phyloP scores from a whole-genome alignment of 2,888 invertebrate genomes.

The Eupithecia vulgata region DNA sequence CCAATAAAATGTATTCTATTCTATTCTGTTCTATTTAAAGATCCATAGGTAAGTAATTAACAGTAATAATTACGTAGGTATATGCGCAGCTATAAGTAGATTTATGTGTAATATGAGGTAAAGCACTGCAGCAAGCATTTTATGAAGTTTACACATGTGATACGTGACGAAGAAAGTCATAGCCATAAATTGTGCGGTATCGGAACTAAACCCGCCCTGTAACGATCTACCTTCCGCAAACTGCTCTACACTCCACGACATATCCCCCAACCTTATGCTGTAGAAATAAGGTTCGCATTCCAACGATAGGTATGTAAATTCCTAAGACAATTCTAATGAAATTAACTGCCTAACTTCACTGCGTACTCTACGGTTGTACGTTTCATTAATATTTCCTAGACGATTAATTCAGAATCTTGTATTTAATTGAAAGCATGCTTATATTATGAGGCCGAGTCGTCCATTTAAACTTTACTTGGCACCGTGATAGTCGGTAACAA shows the following conservation, averaged over 20 bases:
- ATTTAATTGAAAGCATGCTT: slow-evolving; percentile 22
- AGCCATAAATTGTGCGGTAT: slow-evolving; percentile 60
- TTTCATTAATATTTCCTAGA: slow-evolving; percentile 24
- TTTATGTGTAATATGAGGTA: slow-evolving; percentile 4
- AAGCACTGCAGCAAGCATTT: slow-evolving; percentile 35
- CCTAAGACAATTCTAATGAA: slow-evolving; percentile 29
- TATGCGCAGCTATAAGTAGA: background rate
- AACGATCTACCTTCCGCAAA: slow-evolving; percentile 48
- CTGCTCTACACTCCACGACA: slow-evolving; percentile 22
- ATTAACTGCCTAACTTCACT: slow-evolving; percentile 32
- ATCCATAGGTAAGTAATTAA: too few species aligned
- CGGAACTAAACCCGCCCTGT: slow-evolving; percentile 54
- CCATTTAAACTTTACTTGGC: slow-evolving; percentile 8
- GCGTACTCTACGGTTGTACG: slow-evolving; percentile 21
- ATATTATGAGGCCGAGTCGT: background rate
- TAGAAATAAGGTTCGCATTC: slow-evolving; percentile 26
- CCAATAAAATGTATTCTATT: too few species aligned
- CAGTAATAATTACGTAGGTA: background rate
- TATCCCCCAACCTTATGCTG: slow-evolving; percentile 26
- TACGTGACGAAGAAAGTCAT: slow-evolving; percentile 57
- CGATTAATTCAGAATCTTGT: slow-evolving; percentile 20
- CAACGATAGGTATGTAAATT: slow-evolving; percentile 11
- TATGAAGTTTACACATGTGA: slow-evolving; percentile 52
- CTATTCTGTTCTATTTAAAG: too few species aligned
- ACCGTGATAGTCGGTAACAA: background rate